Conservation (phyloP, 2,888 invertebrate species). For the Athrips mouffetella region DNA sequence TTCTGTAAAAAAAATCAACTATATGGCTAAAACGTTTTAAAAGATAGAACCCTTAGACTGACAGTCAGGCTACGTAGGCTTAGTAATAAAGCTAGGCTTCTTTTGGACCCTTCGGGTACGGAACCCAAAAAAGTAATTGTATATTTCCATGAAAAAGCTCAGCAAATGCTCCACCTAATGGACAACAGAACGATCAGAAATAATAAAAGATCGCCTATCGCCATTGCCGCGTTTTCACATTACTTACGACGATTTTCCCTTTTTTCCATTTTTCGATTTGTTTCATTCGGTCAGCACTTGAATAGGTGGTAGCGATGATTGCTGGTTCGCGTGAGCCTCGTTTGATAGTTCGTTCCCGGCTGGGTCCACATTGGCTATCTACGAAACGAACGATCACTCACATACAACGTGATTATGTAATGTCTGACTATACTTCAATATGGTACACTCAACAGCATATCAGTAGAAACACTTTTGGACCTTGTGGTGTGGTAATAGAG, state of each 20-base stretch:
- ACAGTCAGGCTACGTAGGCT: too few relatives aligned
- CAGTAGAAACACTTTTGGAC: too few relatives aligned
- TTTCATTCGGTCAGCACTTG: constrained; percentile 55
- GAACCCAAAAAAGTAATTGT: not conserved
- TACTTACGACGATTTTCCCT: constrained; percentile 11
- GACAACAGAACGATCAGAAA: constrained; percentile 20
- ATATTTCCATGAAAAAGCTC: constrained; percentile 1
- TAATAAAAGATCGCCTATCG: constrained; percentile 33
- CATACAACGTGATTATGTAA: too few relatives aligned
- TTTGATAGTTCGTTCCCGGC: constrained; percentile 48
- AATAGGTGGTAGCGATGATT: constrained; percentile 49
- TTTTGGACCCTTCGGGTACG: too few relatives aligned
- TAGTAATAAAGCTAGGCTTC: too few relatives aligned
- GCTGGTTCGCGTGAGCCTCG: constrained; percentile 58
- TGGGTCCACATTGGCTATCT: constrained; percentile 36
- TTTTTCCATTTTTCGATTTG: constrained; percentile 51
- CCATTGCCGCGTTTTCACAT: constrained; percentile 21
- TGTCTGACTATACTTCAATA: too few relatives aligned
- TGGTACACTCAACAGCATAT: too few relatives aligned
- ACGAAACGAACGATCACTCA: constrained; percentile 47
- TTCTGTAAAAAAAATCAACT: too few relatives aligned
- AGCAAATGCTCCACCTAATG: constrained; percentile 15
- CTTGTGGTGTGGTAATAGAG: too few relatives aligned
- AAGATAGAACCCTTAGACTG: too few relatives aligned
- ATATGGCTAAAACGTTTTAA: too few relatives aligned